Percentiles rank a stretch among this genome's conserved stretches.
Conservation (phyloP, 2,113 vertebrate species). For the Cebidichthys violaceus region DNA sequence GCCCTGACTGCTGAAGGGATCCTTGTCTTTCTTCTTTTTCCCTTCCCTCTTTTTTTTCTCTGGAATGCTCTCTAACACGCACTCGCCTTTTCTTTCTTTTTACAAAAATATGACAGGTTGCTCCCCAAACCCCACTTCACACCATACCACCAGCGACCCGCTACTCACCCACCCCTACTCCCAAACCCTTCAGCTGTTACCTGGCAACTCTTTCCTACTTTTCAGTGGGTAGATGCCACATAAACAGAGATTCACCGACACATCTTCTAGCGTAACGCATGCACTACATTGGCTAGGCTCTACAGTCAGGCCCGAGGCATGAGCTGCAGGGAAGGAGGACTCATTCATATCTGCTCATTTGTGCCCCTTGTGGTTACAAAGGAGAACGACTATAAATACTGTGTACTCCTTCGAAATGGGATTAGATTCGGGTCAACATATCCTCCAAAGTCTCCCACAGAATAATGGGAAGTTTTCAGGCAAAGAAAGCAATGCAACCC, state of each 20-base stretch:
- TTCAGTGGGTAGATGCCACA: constrained; percentile 67
- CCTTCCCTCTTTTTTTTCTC: constrained; percentile 39
- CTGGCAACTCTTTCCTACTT: constrained; percentile 74
- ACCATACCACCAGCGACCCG: constrained; percentile 18
- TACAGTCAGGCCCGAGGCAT: not conserved
- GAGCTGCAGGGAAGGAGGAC: not conserved
- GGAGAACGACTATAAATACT: not conserved
- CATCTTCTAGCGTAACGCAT: constrained; percentile 5
- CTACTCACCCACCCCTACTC: not conserved
- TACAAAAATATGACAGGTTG: constrained; percentile 73
- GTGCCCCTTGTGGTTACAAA: constrained; percentile 56
- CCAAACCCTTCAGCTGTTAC: constrained; percentile 45
- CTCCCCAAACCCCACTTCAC: constrained; percentile 32
- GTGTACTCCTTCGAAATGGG: not conserved
- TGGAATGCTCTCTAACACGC: constrained; percentile 66
- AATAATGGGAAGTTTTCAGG: not conserved
- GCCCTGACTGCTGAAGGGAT: constrained; percentile 75
- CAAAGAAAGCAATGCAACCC: not conserved
- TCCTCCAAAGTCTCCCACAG: constrained; percentile 10
- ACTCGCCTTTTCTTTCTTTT: constrained; percentile 61
- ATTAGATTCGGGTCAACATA: constrained; percentile 9
- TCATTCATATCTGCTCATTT: constrained; percentile 23
- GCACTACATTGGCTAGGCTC: not conserved
- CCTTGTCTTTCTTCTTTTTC: constrained; percentile 72
- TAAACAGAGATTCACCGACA: constrained; percentile 55